These are phyloP conservation scores for Sylvia atricapilla DNA, from an alignment of 2,113 vertebrate species.

Conservation along the genomic window DNA sequence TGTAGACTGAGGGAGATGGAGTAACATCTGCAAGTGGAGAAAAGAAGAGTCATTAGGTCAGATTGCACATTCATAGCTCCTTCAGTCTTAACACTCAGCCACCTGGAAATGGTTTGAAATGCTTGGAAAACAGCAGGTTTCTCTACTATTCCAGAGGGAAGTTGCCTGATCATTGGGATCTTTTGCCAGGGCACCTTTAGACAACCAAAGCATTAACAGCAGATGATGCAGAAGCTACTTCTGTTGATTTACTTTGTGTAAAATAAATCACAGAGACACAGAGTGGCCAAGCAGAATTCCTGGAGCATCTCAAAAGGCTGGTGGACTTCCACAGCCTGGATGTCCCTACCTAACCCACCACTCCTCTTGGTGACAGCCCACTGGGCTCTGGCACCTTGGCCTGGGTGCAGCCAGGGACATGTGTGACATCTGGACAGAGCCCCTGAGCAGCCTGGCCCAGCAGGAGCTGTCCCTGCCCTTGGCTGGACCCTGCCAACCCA, in stretches of 20 bases:
- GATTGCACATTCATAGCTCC: background rate
- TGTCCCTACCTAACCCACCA: background rate
- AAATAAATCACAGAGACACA: no score
- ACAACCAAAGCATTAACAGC: background rate
- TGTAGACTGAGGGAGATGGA: slow-evolving; percentile 46
- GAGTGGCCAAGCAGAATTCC: background rate
- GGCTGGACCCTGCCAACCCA: background rate
- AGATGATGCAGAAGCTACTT: background rate
- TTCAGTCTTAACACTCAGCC: background rate
- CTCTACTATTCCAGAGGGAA: background rate
- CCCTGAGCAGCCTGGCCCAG: background rate
- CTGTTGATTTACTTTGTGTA: background rate
- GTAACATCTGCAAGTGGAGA: background rate
- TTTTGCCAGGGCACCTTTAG: background rate
- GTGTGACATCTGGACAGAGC: no score
- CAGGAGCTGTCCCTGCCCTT: background rate
- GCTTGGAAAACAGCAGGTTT: background rate
- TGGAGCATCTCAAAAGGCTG: background rate
- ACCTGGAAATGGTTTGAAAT: background rate
- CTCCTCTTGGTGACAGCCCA: background rate
- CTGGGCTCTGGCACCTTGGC: background rate
- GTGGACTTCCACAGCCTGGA: background rate
- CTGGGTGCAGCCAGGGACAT: background rate
- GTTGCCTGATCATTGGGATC: background rate
- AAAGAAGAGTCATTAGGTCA: background rate